These are phyloP conservation scores for Amiota minor DNA, from an alignment of 2,888 invertebrate species.

Conservation along the genomic window DNA sequence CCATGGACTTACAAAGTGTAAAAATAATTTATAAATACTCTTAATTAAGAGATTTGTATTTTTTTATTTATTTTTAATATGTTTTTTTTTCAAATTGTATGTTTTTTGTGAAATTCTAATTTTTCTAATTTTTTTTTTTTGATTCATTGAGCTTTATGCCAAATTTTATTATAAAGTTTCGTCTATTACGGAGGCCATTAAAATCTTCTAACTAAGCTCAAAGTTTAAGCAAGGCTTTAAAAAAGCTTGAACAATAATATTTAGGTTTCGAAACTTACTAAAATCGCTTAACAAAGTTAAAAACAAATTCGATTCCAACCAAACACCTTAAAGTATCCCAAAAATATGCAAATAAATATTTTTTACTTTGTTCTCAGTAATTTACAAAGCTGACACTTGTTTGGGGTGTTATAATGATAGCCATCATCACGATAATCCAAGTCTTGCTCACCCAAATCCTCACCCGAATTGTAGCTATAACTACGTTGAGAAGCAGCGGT, in stretches of 20 bases:
- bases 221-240: neutral
- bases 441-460: constrained; percentile 42
- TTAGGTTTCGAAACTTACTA: too few species aligned
- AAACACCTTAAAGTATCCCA: neutral
- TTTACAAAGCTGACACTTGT: constrained; percentile 35
- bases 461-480: constrained; percentile 35
- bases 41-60: neutral
- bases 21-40: neutral
- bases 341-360: constrained; percentile 41
- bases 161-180: too few species aligned
- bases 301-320: too few species aligned
- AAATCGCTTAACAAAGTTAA: too few species aligned
- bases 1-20: neutral
- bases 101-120: neutral
- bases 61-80: neutral
- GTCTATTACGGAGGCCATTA: too few species aligned
- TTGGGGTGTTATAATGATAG: constrained; percentile 58
- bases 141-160: too few species aligned
- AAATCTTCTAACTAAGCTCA: neutral
- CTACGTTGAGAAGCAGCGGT: constrained; percentile 9
- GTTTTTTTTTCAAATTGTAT: neutral
- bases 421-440: constrained; percentile 53
- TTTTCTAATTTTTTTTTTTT: too few species aligned
- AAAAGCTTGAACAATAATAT: neutral
- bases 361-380: constrained; percentile 5